Conservation (phyloP, 2,888 invertebrate species). For the Gortyna flavago region DNA sequence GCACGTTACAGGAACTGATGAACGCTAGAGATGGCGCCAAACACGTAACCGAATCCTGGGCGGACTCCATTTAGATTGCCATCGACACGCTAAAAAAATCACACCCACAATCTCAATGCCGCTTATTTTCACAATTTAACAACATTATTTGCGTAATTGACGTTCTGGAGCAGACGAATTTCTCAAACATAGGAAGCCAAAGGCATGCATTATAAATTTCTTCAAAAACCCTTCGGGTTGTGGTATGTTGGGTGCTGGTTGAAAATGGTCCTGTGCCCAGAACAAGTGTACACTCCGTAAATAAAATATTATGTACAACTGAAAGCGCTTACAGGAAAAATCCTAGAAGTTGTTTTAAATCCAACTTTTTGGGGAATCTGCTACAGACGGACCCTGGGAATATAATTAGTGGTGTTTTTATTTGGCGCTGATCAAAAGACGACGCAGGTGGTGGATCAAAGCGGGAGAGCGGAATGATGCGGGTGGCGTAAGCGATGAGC, state of each 20-base stretch:
- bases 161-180: background rate
- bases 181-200: background rate
- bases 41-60: too few species aligned
- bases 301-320: constrained; percentile 31
- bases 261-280: background rate
- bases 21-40: too few species aligned
- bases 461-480: constrained; percentile 32
- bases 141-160: too few species aligned
- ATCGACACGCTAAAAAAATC: too few species aligned
- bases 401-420: constrained; percentile 65
- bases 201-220: too few species aligned
- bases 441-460: constrained; percentile 68
- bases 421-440: constrained; percentile 63
- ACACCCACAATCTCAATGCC: too few species aligned
- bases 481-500: constrained; percentile 1
- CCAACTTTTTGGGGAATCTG: background rate
- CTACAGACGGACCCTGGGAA: constrained; percentile 32
- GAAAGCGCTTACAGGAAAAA: constrained; percentile 36
- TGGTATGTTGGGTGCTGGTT: background rate
- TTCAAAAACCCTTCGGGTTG: too few species aligned
- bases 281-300: background rate
- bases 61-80: too few species aligned
- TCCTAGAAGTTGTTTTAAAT: constrained; percentile 22
- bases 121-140: too few species aligned
- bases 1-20: too few species aligned